These are phyloP conservation scores for Platygyra sinensis DNA, from an alignment of 64 coral and sea anemone species.

Conservation along the genomic window DNA sequence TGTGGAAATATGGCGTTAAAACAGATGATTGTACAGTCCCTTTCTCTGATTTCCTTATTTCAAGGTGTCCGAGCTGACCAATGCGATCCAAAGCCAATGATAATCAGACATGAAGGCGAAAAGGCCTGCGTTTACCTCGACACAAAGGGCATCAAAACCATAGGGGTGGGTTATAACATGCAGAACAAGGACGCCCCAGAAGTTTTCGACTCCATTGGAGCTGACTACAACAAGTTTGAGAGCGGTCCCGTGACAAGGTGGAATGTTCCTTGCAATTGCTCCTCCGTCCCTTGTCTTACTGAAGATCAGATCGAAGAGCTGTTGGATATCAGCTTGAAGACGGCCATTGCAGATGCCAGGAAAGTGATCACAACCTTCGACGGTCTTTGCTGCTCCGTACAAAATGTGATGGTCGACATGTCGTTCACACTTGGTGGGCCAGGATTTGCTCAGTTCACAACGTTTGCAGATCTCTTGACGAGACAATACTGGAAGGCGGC, in stretches of 20 bases:
- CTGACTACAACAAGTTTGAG: slow-evolving; percentile 76
- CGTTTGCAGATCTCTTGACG: slow-evolving; percentile 52
- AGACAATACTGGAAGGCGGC: slow-evolving; percentile 74
- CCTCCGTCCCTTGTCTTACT: slow-evolving; percentile 60
- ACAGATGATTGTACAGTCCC: background rate
- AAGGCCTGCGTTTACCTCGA: slow-evolving; percentile 79
- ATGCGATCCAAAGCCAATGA: slow-evolving; percentile 81
- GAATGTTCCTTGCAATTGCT: slow-evolving; percentile 56
- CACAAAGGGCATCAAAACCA: slow-evolving; percentile 70
- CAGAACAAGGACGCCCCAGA: slow-evolving; percentile 50
- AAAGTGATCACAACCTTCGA: slow-evolving; percentile 66
- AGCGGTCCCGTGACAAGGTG: slow-evolving; percentile 65
- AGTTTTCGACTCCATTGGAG: slow-evolving; percentile 65
- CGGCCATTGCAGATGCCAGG: slow-evolving; percentile 58
- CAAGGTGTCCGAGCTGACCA: background rate
- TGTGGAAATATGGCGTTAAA: slow-evolving; percentile 14
- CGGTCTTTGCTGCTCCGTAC: slow-evolving; percentile 72
- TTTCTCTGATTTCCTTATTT: background rate
- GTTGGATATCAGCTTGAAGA: slow-evolving; percentile 62
- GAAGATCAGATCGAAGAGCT: slow-evolving; percentile 62
- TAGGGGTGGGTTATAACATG: slow-evolving; percentile 88
- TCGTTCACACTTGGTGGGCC: slow-evolving; percentile 67
- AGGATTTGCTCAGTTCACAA: slow-evolving; percentile 58
- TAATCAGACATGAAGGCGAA: slow-evolving; percentile 51
- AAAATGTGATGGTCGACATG: slow-evolving; percentile 93